phyloP scores from a whole-genome alignment of 2,888 invertebrate species.

The Cyaniris semiargus region DNA sequence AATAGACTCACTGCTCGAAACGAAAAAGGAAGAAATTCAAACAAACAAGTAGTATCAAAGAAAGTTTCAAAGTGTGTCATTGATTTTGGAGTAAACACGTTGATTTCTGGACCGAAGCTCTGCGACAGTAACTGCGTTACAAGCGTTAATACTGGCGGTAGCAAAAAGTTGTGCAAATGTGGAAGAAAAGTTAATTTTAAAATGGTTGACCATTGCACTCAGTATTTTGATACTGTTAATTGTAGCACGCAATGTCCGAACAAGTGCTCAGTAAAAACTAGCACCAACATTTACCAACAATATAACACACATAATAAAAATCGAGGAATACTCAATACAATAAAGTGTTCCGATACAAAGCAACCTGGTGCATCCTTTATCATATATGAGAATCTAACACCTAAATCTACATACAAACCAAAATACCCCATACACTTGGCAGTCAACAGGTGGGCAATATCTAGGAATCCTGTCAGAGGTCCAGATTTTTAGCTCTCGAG shows the following conservation, averaged over 20 bases:
- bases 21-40: background rate
- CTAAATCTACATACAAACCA: constrained; percentile 43
- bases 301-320: background rate
- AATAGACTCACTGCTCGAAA: background rate
- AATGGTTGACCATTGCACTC: constrained; percentile 11
- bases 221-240: background rate
- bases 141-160: background rate
- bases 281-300: background rate
- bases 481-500: constrained; percentile 59
- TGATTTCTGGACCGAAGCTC: background rate
- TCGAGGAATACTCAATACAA: background rate
- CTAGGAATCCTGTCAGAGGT: constrained; percentile 53
- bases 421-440: background rate
- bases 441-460: constrained; percentile 54
- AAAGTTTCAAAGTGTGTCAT: constrained; percentile 11
- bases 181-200: background rate
- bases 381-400: background rate
- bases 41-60: background rate
- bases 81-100: background rate
- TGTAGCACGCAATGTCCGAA: background rate
- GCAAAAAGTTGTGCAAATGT: constrained; percentile 3
- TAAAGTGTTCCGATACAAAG: background rate
- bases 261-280: background rate
- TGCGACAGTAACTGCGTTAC: background rate
- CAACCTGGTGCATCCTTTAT: background rate